Conservation (phyloP, 2,113 vertebrate genomes). For the Hyperopisus bebe region DNA sequence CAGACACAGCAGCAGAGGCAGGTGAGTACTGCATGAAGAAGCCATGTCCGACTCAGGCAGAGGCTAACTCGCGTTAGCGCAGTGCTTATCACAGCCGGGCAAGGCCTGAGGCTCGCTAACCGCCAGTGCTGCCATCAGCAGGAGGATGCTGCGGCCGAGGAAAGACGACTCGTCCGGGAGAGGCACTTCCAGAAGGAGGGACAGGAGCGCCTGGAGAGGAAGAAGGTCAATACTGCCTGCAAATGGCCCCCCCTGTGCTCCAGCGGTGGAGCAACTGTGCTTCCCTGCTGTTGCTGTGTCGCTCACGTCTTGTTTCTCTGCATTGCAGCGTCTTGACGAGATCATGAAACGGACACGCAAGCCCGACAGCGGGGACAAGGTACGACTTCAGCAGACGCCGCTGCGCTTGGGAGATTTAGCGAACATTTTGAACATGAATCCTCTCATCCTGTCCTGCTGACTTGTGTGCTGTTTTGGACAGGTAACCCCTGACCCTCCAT, state of each 20-base stretch:
- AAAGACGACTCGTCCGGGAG: slow-evolving; percentile 80
- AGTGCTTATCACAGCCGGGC: neutral
- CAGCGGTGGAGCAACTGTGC: neutral
- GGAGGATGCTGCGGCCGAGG: neutral
- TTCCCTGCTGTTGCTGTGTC: slow-evolving; percentile 5
- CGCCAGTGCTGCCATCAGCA: neutral
- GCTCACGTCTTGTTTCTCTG: slow-evolving; percentile 11
- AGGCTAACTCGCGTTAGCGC: neutral
- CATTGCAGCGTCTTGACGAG: slow-evolving; percentile 84
- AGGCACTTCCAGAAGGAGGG: slow-evolving; percentile 94
- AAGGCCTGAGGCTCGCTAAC: neutral
- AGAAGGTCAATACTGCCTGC: slow-evolving; percentile 64
- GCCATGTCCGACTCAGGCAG: neutral
- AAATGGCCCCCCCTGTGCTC: neutral
- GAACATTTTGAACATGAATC: neutral
- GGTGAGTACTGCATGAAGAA: neutral
- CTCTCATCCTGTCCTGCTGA: neutral
- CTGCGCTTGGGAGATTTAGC: neutral
- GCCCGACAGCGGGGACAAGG: slow-evolving; percentile 76
- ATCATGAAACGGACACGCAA: slow-evolving; percentile 97
- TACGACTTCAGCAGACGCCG: slow-evolving; percentile 26
- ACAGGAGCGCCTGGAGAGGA: slow-evolving; percentile 86
- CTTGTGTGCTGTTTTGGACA: neutral
- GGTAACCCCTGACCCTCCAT: neutral
- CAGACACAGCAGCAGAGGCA: neutral